Base-by-base conservation (phyloP, 2,888 invertebrate genomes). In the Dioctria linearis region DNA sequence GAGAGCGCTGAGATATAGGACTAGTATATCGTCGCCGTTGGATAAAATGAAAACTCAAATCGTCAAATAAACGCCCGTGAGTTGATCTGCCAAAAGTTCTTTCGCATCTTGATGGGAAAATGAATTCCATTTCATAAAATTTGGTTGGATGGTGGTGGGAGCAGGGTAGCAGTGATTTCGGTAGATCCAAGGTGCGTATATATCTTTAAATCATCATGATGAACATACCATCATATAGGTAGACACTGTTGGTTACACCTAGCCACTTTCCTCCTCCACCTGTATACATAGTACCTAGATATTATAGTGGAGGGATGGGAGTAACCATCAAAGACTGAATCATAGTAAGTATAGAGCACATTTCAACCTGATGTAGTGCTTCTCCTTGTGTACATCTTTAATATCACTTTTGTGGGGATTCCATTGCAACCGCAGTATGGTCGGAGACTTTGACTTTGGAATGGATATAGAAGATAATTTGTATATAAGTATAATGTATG, bases 201-300 rank as follows among this genome's bases (percentile, higher is more conserved):
- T 65, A 65, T 37, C 69, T 49, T 69, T 69, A 69, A 69, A 69
- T 69, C 69, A 51, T 51, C 69, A 69, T 69, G 69, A 69, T 69
- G 69, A 69, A 69, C 49, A 43, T 39, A 51, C 69, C 69, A n/a
- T 43, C 5, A 8, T 11, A 69, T 11, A 69, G 69, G 54, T 9
- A 25, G 25, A 25, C 25, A 13, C 43, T 67, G 43, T 9, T 54
- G 69, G 69, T 67, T 69, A 69, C 69, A 69, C 51, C 51, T 69
- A 54, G n/a, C 69, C 69, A 54, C 65, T 39, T 69, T 51, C 51
- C 39, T 51, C 51, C 39, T 37, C 69, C 25, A 51, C 37, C 25
- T 25, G 25, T 25, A 25, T 25, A 25, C 25, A 25, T 25, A 25
- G 25, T 25, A 25, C 2, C 25, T 25, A 25, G 25, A 25, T 25